These are phyloP conservation scores for Microplitis demolitor DNA, from an alignment of 1,140 invertebrate genomes.

Conservation along the genomic window DNA sequence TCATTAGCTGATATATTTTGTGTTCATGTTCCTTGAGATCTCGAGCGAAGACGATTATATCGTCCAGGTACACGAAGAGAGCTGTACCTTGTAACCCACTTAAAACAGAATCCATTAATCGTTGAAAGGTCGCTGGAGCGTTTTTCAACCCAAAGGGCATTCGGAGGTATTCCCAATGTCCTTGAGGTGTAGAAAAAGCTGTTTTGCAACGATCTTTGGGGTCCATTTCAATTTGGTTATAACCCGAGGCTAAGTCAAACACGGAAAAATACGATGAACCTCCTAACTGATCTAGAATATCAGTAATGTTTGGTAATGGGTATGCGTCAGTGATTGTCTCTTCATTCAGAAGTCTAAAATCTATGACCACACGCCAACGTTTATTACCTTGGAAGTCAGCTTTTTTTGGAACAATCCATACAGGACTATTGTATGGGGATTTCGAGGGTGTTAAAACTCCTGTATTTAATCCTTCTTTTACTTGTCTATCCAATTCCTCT, in stretches of 20 bases:
- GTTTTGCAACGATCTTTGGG: neutral
- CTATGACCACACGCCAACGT: neutral
- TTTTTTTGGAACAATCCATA: conserved; percentile 6
- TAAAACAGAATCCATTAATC: neutral
- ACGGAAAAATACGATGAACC: neutral
- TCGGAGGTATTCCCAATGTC: neutral
- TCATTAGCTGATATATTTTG: neutral
- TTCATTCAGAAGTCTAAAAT: neutral
- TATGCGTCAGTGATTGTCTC: neutral
- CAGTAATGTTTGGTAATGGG: neutral
- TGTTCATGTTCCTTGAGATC: neutral
- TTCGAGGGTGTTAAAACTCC: neutral
- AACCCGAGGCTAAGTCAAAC: conserved; percentile 3
- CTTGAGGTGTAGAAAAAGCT: neutral
- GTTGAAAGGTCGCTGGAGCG: neutral
- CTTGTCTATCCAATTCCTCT: neutral
- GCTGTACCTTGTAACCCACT: neutral
- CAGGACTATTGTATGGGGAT: neutral
- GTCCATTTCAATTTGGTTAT: neutral
- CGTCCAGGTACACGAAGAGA: neutral
- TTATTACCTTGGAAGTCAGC: conserved; percentile 3
- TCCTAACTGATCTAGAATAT: conserved; percentile 4
- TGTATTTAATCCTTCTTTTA: neutral
- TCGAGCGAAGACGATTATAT: neutral
- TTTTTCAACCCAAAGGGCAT: conserved; percentile 6